Conservation (phyloP, 2,888 invertebrate species). For the Caenorhabditis sp. region DNA sequence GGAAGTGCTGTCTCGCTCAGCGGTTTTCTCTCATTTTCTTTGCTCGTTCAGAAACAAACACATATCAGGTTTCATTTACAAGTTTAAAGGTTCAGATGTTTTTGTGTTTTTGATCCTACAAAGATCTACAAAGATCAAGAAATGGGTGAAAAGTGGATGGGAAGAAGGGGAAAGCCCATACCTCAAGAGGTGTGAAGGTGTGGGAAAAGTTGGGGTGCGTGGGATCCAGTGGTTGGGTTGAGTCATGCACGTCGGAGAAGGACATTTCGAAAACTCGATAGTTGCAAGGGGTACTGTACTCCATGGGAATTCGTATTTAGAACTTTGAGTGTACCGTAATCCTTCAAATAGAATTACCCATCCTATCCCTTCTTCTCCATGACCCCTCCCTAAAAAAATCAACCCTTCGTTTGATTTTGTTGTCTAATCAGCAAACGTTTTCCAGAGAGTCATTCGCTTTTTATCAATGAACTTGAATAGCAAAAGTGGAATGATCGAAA, state of each 20-base stretch:
- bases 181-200: background rate
- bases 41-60: conserved; percentile 43
- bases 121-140: background rate
- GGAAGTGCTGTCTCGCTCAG: conserved; percentile 19
- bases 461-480: conserved; percentile 15
- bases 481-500: background rate
- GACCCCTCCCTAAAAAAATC: background rate
- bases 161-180: background rate
- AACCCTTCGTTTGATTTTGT: background rate
- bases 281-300: background rate
- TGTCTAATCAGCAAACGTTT: conserved; percentile 11
- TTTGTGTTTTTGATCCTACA: conserved; percentile 11
- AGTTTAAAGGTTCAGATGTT: conserved; percentile 20
- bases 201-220: background rate
- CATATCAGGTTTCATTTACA: conserved; percentile 47
- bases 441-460: background rate
- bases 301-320: background rate
- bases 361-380: no score
- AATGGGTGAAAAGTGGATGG: background rate
- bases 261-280: no score
- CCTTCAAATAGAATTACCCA: no score
- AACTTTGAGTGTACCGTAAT: background rate
- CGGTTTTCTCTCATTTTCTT: conserved; percentile 24
- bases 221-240: no score
- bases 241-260: no score